These are phyloP conservation scores for Egretta garzetta DNA, from an alignment of 2,113 vertebrate genomes.

Conservation along the genomic window DNA sequence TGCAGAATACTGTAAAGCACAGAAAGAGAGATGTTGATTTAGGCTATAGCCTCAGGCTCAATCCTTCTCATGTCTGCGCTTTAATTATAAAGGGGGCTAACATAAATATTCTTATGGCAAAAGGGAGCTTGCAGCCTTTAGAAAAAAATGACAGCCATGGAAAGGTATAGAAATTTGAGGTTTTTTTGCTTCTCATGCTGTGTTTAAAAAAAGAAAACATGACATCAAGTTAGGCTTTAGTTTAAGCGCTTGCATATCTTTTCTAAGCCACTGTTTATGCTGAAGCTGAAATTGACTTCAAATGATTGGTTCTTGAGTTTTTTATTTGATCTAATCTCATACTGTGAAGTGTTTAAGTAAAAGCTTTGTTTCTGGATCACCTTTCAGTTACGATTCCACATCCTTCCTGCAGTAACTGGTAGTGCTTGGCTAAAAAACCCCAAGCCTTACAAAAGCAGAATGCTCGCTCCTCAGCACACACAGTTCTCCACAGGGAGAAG, in stretches of 20 bases:
- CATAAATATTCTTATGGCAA: neutral
- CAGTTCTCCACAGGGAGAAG: neutral
- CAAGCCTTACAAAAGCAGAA: neutral
- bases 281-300: neutral
- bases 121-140: neutral
- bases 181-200: neutral
- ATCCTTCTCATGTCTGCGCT: neutral
- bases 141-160: neutral
- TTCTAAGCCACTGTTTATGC: neutral
- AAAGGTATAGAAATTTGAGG: neutral
- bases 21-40: conserved; percentile 27
- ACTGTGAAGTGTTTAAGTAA: neutral
- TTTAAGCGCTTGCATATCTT: neutral
- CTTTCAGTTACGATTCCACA: neutral
- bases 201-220: neutral
- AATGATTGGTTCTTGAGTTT: neutral
- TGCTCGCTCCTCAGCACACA: neutral
- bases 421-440: neutral
- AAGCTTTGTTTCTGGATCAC: neutral
- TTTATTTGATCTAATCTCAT: neutral
- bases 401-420: neutral
- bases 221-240: neutral
- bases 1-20: conserved; percentile 6
- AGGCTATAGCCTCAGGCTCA: neutral
- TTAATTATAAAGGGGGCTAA: conserved; percentile 5